A percentile compares a stretch with the other conserved stretches of the same genome.
phyloP scores from a whole-genome alignment of 2,888 invertebrate species.

The Eilema caniola region DNA sequence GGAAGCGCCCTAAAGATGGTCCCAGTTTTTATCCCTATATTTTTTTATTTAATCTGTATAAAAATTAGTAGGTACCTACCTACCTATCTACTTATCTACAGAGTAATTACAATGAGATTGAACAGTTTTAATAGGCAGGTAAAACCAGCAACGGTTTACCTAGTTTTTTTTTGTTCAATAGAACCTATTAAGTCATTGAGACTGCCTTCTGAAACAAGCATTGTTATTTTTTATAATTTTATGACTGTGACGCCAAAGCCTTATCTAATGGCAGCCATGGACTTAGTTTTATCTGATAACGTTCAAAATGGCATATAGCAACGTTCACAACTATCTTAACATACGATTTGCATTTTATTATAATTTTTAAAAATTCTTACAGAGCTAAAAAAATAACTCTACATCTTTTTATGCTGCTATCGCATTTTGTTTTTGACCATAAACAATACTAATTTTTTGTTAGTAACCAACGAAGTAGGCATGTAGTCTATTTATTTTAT shows the following conservation, averaged over 20 bases:
- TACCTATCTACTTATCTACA: no score
- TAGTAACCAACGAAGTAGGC: not conserved
- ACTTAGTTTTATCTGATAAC: conserved; percentile 10
- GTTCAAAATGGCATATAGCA: conserved; percentile 5
- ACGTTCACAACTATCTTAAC: not conserved
- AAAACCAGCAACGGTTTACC: no score
- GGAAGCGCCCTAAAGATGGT: no score
- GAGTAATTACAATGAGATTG: no score
- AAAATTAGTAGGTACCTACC: no score
- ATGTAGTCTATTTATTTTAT: conserved; percentile 23
- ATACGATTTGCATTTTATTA: not conserved
- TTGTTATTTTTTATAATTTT: conserved; percentile 22
- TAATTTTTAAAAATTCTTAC: not conserved
- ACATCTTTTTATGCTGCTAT: not conserved
- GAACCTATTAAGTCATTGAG: not conserved
- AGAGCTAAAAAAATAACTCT: not conserved
- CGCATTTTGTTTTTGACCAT: not conserved
- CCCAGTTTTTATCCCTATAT: no score
- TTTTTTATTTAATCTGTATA: no score
- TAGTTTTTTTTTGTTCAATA: conserved; percentile 1
- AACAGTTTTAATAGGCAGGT: no score
- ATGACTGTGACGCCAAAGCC: conserved; percentile 5
- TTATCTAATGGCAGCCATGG: conserved; percentile 5
- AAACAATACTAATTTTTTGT: not conserved
- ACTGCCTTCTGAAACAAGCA: not conserved